A percentile compares a stretch with the other conserved stretches of the same genome.
Evolutionary conservation across 1,140 invertebrate genomes (phyloP).

Genomic region (Saccostrea glomerata): DNA sequence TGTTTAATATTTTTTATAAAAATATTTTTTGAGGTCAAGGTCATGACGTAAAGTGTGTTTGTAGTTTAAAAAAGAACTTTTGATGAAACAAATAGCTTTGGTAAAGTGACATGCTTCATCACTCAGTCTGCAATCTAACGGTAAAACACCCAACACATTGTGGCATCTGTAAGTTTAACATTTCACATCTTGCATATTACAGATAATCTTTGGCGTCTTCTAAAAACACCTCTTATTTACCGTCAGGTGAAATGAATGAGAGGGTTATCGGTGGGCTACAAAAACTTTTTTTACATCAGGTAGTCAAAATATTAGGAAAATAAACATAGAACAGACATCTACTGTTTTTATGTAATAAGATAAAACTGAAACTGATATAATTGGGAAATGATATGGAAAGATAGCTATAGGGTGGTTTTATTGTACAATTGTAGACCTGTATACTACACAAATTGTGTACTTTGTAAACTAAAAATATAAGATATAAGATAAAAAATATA

Average conservation of each 20-base stretch:
- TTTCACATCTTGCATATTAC: neutral
- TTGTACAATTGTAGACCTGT: no score
- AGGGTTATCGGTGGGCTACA: neutral
- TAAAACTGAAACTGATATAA: no score
- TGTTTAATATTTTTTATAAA: no score
- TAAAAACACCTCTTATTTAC: neutral
- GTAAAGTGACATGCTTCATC: conserved; percentile 24
- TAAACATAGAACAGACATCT: no score
- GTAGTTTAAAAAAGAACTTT: conserved; percentile 1
- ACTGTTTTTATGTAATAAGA: no score
- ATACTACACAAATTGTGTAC: no score
- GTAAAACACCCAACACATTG: neutral
- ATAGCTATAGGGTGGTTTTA: no score
- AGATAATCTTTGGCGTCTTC: conserved; percentile 14
- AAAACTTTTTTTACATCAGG: neutral
- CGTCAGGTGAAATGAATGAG: neutral
- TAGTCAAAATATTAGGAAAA: no score
- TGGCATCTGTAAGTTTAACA: conserved; percentile 34
- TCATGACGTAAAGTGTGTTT: neutral
- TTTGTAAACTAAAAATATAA: no score
- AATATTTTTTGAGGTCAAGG: neutral
- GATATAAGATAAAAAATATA: no score
- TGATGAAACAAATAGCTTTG: conserved; percentile 9
- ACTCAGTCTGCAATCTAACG: conserved; percentile 7
- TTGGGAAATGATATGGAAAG: no score